phyloP scores from a whole-genome alignment of 2,797 vertebrate genomes.

The Gorsachius magnificus region DNA sequence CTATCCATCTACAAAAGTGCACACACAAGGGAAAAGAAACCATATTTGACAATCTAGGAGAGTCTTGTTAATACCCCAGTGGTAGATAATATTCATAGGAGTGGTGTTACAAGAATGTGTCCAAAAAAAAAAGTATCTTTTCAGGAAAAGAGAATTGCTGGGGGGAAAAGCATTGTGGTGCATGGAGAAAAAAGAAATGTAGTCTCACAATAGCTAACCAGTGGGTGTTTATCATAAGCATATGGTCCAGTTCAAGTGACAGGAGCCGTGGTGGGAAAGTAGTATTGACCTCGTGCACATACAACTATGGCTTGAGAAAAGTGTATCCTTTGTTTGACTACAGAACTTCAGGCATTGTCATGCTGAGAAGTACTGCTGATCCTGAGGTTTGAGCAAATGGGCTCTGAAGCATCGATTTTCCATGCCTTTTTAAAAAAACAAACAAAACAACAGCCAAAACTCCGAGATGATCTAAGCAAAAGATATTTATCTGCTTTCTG shows the following conservation, averaged over 20 bases:
- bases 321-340: background rate
- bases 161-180: background rate
- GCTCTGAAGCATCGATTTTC: background rate
- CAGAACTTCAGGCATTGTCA: background rate
- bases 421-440: background rate
- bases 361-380: background rate
- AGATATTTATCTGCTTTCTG: background rate
- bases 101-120: background rate
- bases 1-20: background rate
- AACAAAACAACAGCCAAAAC: background rate
- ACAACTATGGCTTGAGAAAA: background rate
- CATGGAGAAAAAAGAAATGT: background rate
- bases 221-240: background rate
- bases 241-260: background rate
- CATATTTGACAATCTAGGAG: background rate
- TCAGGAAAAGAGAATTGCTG: background rate
- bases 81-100: background rate
- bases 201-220: background rate
- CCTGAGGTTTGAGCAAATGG: background rate
- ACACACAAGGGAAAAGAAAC: fast-evolving
- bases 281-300: background rate
- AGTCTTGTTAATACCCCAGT: background rate
- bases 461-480: background rate
- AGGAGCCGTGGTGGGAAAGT: background rate
- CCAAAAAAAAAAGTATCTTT: background rate